Base-by-base conservation (phyloP, 2,888 invertebrate genomes). In the Drosophila paucipuncta region DNA sequence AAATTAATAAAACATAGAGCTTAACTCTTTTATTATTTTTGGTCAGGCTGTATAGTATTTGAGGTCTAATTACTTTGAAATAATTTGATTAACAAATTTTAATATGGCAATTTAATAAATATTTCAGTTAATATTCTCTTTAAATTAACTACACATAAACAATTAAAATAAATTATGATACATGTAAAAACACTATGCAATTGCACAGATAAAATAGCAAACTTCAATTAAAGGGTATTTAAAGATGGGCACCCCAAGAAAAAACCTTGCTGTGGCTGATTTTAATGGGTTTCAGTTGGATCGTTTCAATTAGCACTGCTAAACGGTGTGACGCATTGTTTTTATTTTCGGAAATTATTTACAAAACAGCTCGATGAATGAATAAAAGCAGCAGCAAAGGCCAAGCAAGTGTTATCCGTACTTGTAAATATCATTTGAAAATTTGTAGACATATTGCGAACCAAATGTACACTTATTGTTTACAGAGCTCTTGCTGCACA, bases 291-390 rank as follows among this genome's bases (percentile, higher is more conserved):
- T 73, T 67, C 68, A 63, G 47, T 76, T 81, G 81, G 64, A 49
- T 77, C 78, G 73, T 66, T 80, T 90, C 90, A 90, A 82, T 90
- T 85, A 85, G 74, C 78, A 68, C 70, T 66, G 64, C 53, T 69
- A 69, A 75, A 79, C 60, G 52, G 76, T 76, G 76, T 89, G 85
- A 89, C 87, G 85, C 88, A 85, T 80, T 83, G 85, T 73, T 78
- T 90, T 82, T 69, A 75, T 85, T 90, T 85, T 68, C 9, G 58
- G 71, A 80, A 85, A 82, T 74, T 85, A 90, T 87, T 84, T 82
- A 72, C 80, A 74, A 75, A 75, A 64, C 53, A 55, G 66, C 67
- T 57, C 39, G 53, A 49, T 35, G 37, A 68, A 67, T 65, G 41
- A 37, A 31, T 33, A 50, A 64, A 52, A 33, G 37, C 41, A 72